These are phyloP conservation scores for Eremobia ochroleuca DNA, from an alignment of 2,888 invertebrate genomes.

Conservation along the genomic window DNA sequence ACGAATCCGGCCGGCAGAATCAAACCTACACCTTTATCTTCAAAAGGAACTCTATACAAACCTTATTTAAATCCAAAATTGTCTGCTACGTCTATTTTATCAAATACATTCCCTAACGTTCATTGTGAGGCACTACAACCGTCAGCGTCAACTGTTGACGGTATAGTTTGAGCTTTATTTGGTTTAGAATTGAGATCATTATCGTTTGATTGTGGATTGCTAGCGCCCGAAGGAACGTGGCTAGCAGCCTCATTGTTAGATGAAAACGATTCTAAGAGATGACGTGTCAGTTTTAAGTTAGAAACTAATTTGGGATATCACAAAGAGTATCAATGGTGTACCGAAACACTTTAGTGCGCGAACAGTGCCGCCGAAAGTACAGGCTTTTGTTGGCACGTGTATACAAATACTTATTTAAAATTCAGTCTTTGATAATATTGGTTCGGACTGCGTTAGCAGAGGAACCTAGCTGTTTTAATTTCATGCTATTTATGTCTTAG, in stretches of 20 bases:
- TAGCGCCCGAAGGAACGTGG: conserved; percentile 87
- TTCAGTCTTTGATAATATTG: conserved; percentile 56
- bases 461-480: conserved; percentile 57
- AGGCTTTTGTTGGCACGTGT: conserved; percentile 84
- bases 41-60: conserved; percentile 76
- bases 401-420: conserved; percentile 73
- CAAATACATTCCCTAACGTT: conserved; percentile 78
- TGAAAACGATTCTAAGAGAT: conserved; percentile 89
- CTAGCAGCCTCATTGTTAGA: conserved; percentile 86
- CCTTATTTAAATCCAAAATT: conserved; percentile 77
- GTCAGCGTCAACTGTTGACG: conserved; percentile 73
- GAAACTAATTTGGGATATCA: conserved; percentile 91
- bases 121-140: conserved; percentile 79
- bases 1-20: conserved; percentile 69
- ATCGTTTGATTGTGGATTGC: conserved; percentile 66
- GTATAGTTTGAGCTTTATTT: conserved; percentile 85
- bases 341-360: conserved; percentile 87
- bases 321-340: conserved; percentile 89
- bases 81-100: conserved; percentile 69
- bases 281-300: conserved; percentile 87
- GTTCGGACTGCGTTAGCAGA: conserved; percentile 56
- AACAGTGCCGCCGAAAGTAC: conserved; percentile 83
- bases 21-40: conserved; percentile 60
- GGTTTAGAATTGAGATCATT: conserved; percentile 75
- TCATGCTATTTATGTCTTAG: conserved; percentile 51